Percentiles rank a stretch among this genome's conserved stretches.
Conservation (phyloP, 2,797 vertebrate species). For the Macrochelys suwanniensis region DNA sequence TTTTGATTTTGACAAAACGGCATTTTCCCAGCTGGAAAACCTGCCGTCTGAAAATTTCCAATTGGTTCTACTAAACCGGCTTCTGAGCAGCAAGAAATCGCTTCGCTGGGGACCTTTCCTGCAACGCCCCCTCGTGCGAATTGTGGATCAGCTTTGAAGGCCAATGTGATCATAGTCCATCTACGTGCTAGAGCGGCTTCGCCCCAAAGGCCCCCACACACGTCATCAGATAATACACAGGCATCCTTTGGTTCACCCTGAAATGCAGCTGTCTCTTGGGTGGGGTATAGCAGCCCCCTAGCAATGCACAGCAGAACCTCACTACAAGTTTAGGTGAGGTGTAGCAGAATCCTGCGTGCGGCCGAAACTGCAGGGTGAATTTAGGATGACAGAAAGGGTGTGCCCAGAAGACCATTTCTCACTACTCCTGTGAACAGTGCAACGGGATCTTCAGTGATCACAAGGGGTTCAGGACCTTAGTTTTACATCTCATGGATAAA, state of each 20-base stretch:
- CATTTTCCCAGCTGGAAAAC: not conserved
- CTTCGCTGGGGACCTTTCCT: not conserved
- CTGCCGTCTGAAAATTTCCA: rapidly evolving
- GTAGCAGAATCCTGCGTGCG: not conserved
- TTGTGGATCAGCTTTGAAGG: not conserved
- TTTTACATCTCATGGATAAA: not conserved
- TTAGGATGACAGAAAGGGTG: rapidly evolving
- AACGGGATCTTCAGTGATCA: not conserved
- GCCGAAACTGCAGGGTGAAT: not conserved
- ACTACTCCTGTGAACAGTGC: not conserved
- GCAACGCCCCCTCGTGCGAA: not conserved
- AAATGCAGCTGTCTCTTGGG: not conserved
- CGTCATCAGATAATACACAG: not conserved
- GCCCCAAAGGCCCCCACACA: not conserved
- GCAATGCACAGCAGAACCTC: not conserved
- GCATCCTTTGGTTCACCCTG: not conserved
- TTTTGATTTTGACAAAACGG: not conserved
- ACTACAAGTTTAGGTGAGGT: not conserved
- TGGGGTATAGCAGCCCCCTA: not conserved
- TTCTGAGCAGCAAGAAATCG: not conserved
- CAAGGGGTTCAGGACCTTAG: not conserved
- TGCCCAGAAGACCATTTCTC: not conserved
- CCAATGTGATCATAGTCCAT: not conserved
- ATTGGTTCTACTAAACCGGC: too few relatives aligned
- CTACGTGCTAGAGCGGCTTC: not conserved